phyloP scores from a whole-genome alignment of 1,140 invertebrate species.

The Conus ventricosus region DNA sequence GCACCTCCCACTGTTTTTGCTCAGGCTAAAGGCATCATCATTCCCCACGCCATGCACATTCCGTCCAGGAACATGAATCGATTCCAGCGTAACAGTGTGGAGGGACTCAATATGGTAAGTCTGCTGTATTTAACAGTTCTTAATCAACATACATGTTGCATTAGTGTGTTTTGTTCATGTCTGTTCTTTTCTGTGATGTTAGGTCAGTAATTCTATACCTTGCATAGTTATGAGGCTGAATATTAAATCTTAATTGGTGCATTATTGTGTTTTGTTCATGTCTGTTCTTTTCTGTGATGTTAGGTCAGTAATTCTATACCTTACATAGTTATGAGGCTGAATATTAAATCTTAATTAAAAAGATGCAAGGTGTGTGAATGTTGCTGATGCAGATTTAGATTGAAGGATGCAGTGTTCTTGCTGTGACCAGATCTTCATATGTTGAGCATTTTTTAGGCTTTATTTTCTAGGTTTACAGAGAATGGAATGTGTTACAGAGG shows the following conservation, averaged over 20 bases:
- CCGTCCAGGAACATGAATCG: slow-evolving; percentile 81
- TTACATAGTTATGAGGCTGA: neutral
- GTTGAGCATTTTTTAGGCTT: too few relatives aligned
- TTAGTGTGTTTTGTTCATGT: too few relatives aligned
- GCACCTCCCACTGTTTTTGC: slow-evolving; percentile 55
- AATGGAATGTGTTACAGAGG: too few relatives aligned
- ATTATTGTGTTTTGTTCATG: neutral
- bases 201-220: too few relatives aligned
- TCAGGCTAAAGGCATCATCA: slow-evolving; percentile 56
- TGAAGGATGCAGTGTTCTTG: too few relatives aligned
- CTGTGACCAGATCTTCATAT: too few relatives aligned
- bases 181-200: too few relatives aligned
- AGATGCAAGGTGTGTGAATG: too few relatives aligned
- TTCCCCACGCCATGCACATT: slow-evolving; percentile 73
- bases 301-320: neutral
- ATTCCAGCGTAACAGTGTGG: slow-evolving; percentile 83
- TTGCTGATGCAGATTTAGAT: too few relatives aligned
- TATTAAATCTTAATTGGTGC: neutral
- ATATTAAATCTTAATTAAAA: neutral
- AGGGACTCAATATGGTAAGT: slow-evolving; percentile 84
- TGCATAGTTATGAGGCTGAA: neutral
- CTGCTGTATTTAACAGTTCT: neutral
- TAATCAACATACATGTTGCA: too few relatives aligned
- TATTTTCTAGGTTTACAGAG: too few relatives aligned
- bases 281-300: neutral